phyloP scores from a whole-genome alignment of 2,113 vertebrate genomes.

The Aspiorhynchus laticeps region DNA sequence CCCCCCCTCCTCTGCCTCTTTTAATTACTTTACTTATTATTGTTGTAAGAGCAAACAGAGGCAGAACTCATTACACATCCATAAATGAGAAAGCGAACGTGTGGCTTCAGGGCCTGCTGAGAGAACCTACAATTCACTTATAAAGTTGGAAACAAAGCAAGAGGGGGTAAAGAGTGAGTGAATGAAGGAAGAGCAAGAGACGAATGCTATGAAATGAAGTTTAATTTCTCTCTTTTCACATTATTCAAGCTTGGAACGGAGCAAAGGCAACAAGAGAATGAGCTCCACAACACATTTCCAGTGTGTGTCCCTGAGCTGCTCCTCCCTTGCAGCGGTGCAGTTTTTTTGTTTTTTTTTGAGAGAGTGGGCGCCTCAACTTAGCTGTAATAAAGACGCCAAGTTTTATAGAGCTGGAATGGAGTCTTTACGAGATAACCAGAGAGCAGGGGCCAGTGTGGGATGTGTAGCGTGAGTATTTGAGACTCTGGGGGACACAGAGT shows the following conservation, averaged over 20 bases:
- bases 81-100: conserved; percentile 74
- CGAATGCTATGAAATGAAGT: conserved; percentile 48
- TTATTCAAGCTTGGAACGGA: conserved; percentile 33
- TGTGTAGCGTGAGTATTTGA: conserved; percentile 17
- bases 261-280: conserved; percentile 3
- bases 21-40: conserved; percentile 81
- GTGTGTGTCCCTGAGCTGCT: conserved; percentile 39
- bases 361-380: conserved; percentile 69
- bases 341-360: conserved; percentile 60
- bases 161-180: conserved; percentile 47
- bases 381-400: conserved; percentile 67
- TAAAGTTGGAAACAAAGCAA: conserved; percentile 59
- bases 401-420: conserved; percentile 72
- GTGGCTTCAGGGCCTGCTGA: conserved; percentile 67
- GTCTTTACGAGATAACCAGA: conserved; percentile 75
- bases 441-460: conserved; percentile 16
- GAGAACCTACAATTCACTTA: conserved; percentile 66
- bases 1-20: conserved; percentile 57
- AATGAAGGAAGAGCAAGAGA: conserved; percentile 56
- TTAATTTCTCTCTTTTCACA: conserved; percentile 47
- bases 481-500: background rate
- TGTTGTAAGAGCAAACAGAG: conserved; percentile 75
- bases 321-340: conserved; percentile 44
- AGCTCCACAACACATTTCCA: conserved; percentile 27
- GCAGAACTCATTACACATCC: conserved; percentile 77